phyloP scores from a whole-genome alignment of 2,113 vertebrate genomes.

The Odocoileus virginianus region DNA sequence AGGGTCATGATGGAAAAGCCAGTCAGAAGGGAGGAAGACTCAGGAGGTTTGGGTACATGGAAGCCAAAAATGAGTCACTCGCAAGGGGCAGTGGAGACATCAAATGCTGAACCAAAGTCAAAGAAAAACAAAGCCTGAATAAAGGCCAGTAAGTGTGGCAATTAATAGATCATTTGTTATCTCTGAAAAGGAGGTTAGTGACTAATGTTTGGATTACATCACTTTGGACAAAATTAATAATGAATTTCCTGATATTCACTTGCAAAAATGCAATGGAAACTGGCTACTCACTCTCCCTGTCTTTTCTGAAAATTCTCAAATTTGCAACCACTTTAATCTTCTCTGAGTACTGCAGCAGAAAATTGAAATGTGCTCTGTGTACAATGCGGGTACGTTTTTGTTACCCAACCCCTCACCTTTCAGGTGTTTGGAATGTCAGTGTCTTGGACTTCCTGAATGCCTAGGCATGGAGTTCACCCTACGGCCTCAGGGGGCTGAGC shows the following conservation, averaged over 20 bases:
- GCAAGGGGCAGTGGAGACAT: background rate
- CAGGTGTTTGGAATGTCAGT: background rate
- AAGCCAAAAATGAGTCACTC: conserved; percentile 36
- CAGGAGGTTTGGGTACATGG: background rate
- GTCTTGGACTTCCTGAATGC: background rate
- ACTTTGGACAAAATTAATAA: conserved; percentile 62
- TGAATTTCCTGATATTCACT: conserved; percentile 63
- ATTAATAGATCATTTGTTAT: conserved; percentile 53
- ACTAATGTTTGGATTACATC: conserved; percentile 67
- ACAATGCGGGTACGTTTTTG: background rate
- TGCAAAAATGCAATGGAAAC: conserved; percentile 34
- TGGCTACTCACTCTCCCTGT: background rate
- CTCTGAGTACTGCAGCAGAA: conserved; percentile 30
- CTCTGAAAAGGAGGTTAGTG: conserved; percentile 43
- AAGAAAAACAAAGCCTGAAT: background rate
- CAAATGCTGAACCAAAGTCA: background rate
- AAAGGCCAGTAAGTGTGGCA: background rate
- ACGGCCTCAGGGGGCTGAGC: background rate
- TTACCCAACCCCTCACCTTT: background rate
- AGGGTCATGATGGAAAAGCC: background rate
- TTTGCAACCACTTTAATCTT: conserved; percentile 3
- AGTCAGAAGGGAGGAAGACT: background rate
- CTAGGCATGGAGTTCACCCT: background rate
- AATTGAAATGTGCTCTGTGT: conserved; percentile 7
- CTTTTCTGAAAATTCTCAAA: conserved; percentile 32